A percentile compares a stretch with the other conserved stretches of the same genome.
Evolutionary conservation across 1,140 invertebrate species (phyloP).

Genomic region (Drosophila neocordata): DNA sequence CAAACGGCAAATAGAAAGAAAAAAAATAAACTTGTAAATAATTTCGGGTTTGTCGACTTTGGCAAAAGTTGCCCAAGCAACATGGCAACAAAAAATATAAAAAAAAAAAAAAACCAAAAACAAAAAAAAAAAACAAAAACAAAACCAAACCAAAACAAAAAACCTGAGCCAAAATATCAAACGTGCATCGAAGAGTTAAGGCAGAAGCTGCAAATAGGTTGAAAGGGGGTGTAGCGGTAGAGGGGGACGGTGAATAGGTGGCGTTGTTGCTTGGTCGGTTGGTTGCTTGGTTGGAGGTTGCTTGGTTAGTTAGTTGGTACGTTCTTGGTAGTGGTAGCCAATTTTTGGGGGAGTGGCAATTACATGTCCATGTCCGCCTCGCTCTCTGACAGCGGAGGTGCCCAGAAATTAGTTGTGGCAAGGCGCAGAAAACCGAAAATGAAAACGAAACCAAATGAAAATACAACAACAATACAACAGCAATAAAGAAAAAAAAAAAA

Average conservation of each 20-base stretch:
- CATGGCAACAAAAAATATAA: conserved; percentile 1
- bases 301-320: conserved; percentile 7
- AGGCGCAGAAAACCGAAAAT: conserved; percentile 26
- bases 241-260: too few species aligned
- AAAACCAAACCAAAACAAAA: conserved; percentile 24
- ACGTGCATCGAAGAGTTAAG: conserved; percentile 58
- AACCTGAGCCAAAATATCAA: conserved; percentile 74
- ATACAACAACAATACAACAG: neutral
- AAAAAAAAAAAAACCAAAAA: too few species aligned
- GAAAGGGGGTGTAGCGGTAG: neutral
- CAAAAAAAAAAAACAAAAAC: too few species aligned
- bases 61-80: conserved; percentile 65
- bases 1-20: conserved; percentile 13
- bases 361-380: conserved; percentile 37
- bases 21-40: conserved; percentile 64
- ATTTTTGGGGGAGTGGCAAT: conserved; percentile 66
- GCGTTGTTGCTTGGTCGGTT: conserved; percentile 27
- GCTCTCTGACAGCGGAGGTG: conserved; percentile 68
- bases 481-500: neutral
- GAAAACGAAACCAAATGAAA: conserved; percentile 22
- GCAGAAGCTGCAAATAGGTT: conserved; percentile 21
- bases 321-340: conserved; percentile 31
- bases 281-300: conserved; percentile 19
- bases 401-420: conserved; percentile 69
- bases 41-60: conserved; percentile 65